A percentile compares a stretch with the other conserved stretches of the same genome.
Conservation (phyloP, 2,888 invertebrate genomes). For the Caenorhabditis auriculariae region DNA sequence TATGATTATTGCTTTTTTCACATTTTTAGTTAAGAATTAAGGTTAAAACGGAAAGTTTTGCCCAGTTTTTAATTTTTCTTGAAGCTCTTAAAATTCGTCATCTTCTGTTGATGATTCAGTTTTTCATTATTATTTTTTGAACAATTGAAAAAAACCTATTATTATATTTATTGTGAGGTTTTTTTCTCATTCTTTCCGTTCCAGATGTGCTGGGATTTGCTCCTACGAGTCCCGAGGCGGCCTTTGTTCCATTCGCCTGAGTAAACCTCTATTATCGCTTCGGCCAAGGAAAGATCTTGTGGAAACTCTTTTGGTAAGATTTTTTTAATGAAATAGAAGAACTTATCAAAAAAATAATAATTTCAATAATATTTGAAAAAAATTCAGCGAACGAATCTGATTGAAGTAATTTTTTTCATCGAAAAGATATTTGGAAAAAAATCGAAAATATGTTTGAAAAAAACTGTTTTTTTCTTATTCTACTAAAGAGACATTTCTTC, state of each 20-base stretch:
- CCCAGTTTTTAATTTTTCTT: not conserved
- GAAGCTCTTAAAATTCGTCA: not conserved
- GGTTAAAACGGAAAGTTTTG: not conserved
- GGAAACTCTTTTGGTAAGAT: constrained; percentile 82
- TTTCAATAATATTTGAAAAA: too few species aligned
- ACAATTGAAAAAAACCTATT: too few species aligned
- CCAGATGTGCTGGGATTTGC: constrained; percentile 75
- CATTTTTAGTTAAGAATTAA: too few species aligned
- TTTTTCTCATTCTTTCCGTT: too few species aligned
- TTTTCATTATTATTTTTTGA: not conserved
- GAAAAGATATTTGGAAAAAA: not conserved
- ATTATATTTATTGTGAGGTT: too few species aligned
- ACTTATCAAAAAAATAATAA: not conserved
- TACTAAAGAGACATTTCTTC: not conserved
- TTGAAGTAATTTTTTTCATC: too few species aligned
- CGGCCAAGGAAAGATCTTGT: constrained; percentile 90
- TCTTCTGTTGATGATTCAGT: not conserved
- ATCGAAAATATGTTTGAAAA: not conserved
- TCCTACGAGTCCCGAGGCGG: constrained; percentile 76
- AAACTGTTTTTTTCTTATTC: not conserved
- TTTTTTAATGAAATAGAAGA: not conserved
- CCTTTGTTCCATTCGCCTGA: constrained; percentile 80
- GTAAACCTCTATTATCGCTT: constrained; percentile 85
- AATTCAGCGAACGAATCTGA: too few species aligned
- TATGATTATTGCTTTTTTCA: too few species aligned